These are phyloP conservation scores for Tragelaphus scriptus DNA, from an alignment of 2,113 vertebrate species.

Conservation along the genomic window DNA sequence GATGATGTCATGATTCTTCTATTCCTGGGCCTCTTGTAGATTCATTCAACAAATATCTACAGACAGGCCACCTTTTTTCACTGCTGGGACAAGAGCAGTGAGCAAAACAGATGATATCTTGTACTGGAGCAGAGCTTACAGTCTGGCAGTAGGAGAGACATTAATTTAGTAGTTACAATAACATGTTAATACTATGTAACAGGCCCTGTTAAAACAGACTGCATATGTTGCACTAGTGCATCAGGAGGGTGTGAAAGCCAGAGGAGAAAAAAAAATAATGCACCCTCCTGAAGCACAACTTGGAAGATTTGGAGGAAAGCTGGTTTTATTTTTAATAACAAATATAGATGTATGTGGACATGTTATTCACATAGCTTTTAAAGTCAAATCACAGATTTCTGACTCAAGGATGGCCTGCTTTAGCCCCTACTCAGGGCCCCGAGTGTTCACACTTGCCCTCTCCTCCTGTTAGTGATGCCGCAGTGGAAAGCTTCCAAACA, in stretches of 20 bases:
- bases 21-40: neutral
- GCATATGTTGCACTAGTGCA: neutral
- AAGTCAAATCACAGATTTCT: neutral
- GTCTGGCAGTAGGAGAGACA: neutral
- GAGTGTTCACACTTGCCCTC: neutral
- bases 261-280: neutral
- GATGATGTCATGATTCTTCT: neutral
- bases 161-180: neutral
- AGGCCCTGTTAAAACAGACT: neutral
- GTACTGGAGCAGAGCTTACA: neutral
- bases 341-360: neutral
- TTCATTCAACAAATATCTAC: neutral
- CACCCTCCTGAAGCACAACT: neutral
- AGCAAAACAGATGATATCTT: neutral
- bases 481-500: slow-evolving; percentile 9
- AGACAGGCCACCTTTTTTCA: neutral
- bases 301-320: neutral
- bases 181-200: neutral
- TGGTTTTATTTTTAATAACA: neutral
- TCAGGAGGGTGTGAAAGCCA: neutral
- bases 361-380: neutral
- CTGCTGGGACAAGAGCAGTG: neutral
- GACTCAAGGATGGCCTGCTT: neutral
- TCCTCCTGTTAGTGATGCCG: neutral
- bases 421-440: neutral